Base-by-base conservation (phyloP, 1,140 invertebrate species). In the Halesus radiatus region DNA sequence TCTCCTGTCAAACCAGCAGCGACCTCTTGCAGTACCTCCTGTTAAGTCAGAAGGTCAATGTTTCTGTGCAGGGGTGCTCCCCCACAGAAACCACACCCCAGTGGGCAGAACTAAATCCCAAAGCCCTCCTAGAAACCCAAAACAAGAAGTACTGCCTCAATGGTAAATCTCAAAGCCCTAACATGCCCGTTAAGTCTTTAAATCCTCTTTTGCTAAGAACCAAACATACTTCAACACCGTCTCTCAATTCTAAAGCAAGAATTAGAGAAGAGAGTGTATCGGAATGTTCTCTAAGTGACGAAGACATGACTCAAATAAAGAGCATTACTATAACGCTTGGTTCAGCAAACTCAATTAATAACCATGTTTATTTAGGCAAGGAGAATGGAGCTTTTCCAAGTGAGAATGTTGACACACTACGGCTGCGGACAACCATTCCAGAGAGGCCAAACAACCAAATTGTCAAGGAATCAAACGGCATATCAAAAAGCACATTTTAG, bases 1-100 rank as follows among this genome's bases (percentile, higher is more conserved):
- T 89, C n/a, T 89, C 88, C 7, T 88, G 88, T 50, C 89, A 90
- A 84, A 90, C 89, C 0, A 87, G 87, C 23, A 81, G 78, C 50
- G 89, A 90, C 60, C 76, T 90, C 16, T 76, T 90, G 53, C 84
- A 86, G 66, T 85, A 85, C 68, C 66, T 89, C 6, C 70, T 87
- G 22, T 81, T 81, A 73, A 66, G 56, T 50, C 78, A 79, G 53
- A 80, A 60, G 22, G 52, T 78, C 18, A 83, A 32, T 54, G 54
- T 50, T 15, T 62, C 79, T 15, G 37, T 74, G 18, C 76, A 78
- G 74, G 29, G 23, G 16, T 79, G 77, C 16, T 20, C 52, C 16
- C 20, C 74, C 26, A 60, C n/a, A 2, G 79, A 81, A 32, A 23
- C 32, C n/a, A 20, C 79, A 5, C 37, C 37, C 37, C 60, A 76